phyloP scores from a whole-genome alignment of 1,140 invertebrate genomes.

The Teleogryllus occipitalis region DNA sequence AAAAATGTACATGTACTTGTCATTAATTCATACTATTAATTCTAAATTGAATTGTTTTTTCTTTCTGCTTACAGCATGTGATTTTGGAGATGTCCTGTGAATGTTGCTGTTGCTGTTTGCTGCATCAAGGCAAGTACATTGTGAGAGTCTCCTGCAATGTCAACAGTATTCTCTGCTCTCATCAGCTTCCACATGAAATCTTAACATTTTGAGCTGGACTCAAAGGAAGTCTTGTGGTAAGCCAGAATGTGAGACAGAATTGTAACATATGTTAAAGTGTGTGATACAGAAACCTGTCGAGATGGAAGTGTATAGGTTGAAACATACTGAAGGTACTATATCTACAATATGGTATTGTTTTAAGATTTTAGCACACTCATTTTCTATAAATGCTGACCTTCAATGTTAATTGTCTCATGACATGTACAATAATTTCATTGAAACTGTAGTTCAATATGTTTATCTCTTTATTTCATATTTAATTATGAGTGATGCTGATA shows the following conservation, averaged over 20 bases:
- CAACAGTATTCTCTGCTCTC: neutral
- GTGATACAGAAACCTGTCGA: neutral
- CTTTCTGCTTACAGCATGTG: neutral
- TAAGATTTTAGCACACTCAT: neutral
- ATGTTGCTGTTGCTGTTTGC: neutral
- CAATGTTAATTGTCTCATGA: neutral
- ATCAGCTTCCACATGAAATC: neutral
- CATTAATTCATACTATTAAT: too few relatives aligned
- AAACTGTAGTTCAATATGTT: neutral
- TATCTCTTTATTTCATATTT: neutral
- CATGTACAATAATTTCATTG: neutral
- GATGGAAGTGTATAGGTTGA: neutral
- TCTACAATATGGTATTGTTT: neutral
- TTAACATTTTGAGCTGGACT: neutral
- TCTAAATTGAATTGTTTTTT: too few relatives aligned
- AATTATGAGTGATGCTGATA: neutral
- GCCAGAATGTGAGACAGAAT: neutral
- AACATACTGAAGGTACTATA: neutral
- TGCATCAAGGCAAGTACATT: conserved; percentile 1
- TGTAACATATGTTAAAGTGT: conserved; percentile 2
- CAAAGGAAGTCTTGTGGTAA: neutral
- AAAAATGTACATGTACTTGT: too few relatives aligned
- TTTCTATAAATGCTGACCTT: neutral
- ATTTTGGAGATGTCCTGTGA: neutral
- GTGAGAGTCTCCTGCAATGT: neutral